A percentile compares a stretch with the other conserved stretches of the same genome.
Evolutionary conservation across 2,113 vertebrate genomes (phyloP).

Genomic region (Ceyx melanurus): DNA sequence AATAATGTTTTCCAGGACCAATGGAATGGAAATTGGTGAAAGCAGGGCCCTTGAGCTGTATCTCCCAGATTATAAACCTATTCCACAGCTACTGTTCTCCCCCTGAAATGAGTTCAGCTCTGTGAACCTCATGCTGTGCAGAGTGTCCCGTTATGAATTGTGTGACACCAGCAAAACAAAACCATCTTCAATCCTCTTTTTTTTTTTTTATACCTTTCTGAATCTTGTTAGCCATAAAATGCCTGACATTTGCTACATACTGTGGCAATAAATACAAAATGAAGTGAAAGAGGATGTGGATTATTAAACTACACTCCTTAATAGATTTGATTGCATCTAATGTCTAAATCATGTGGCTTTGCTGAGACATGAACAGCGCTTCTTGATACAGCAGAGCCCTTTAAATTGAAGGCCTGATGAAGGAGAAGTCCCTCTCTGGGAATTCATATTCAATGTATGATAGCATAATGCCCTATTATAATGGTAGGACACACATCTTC

Average conservation of each 20-base stretch:
- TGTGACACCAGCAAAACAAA: constrained; percentile 55
- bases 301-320: constrained; percentile 52
- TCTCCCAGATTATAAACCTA: constrained; percentile 37
- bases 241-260: constrained; percentile 29
- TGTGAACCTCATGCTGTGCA: background rate
- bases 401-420: constrained; percentile 40
- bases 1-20: background rate
- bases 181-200: background rate
- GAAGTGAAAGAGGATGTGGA: constrained; percentile 16
- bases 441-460: constrained; percentile 23
- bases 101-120: background rate
- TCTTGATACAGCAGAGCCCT: background rate
- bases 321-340: constrained; percentile 42
- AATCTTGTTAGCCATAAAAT: constrained; percentile 32
- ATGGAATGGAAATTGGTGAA: background rate
- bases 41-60: background rate
- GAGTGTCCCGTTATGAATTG: constrained; percentile 38
- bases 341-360: background rate
- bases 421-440: background rate
- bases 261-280: constrained; percentile 46
- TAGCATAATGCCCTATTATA: constrained; percentile 22
- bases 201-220: background rate
- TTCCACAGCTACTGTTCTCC: constrained; percentile 7
- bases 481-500: constrained; percentile 29
- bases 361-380: constrained; percentile 13